Conservation (phyloP, 2,888 invertebrate genomes). For the Hedychridium roseum region DNA sequence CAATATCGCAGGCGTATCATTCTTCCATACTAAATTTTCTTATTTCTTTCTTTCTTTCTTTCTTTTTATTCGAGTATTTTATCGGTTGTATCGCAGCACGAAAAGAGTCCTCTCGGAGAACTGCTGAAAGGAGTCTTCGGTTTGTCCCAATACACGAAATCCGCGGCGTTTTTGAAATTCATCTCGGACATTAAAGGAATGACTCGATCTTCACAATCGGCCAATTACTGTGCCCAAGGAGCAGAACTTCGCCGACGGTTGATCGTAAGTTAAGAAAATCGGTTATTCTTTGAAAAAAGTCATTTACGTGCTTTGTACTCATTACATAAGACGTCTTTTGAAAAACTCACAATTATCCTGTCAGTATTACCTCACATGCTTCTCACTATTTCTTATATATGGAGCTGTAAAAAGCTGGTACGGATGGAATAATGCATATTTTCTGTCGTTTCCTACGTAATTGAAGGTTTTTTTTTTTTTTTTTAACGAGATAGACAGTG, state of each 20-base stretch:
- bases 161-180: constrained; percentile 55
- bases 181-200: constrained; percentile 59
- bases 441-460: no score
- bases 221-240: constrained; percentile 54
- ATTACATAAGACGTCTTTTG: no score
- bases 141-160: constrained; percentile 60
- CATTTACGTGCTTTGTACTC: no score
- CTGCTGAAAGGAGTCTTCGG: constrained; percentile 55
- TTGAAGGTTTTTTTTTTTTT: no score
- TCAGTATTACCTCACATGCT: no score
- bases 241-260: constrained; percentile 45
- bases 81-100: constrained; percentile 41
- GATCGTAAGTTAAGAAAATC: constrained; percentile 28
- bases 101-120: constrained; percentile 48
- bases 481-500: no score
- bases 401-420: no score
- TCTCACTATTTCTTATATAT: no score
- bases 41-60: not conserved
- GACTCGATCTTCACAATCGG: constrained; percentile 48
- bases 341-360: no score
- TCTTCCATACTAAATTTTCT: not conserved
- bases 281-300: no score
- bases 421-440: no score
- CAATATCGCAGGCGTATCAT: no score
- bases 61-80: not conserved